phyloP scores from a whole-genome alignment of 2,113 vertebrate species.

The Thryonomys swinderianus region DNA sequence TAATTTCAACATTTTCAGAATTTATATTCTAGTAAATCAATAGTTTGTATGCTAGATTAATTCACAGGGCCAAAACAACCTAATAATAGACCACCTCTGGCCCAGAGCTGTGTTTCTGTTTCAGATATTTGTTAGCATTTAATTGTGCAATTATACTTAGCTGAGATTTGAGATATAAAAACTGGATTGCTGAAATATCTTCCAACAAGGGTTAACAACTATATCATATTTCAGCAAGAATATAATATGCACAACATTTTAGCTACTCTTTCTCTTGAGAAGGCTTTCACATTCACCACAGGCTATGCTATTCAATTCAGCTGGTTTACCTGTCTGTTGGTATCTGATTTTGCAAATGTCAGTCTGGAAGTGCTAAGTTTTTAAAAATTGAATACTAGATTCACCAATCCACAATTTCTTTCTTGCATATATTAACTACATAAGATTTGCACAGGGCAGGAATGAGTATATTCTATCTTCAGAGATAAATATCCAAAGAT shows the following conservation, averaged over 20 bases:
- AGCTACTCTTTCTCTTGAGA: not conserved
- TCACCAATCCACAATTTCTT: not conserved
- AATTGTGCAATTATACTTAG: not conserved
- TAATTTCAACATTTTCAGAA: not conserved
- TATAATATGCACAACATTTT: not conserved
- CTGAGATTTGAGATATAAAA: not conserved
- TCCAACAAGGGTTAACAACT: not conserved
- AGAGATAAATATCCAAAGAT: not conserved
- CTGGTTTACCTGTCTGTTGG: not conserved
- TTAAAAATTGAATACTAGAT: not conserved
- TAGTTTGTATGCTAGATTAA: not conserved
- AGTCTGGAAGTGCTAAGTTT: not conserved
- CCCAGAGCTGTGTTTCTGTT: not conserved
- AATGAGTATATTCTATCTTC: not conserved
- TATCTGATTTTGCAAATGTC: not conserved
- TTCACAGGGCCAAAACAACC: not conserved
- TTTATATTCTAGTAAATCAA: not conserved
- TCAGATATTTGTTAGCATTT: not conserved
- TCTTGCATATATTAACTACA: not conserved
- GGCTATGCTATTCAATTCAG: not conserved
- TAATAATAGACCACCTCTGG: not conserved
- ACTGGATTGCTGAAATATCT: not conserved
- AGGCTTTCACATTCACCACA: not conserved
- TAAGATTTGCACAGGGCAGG: not conserved
- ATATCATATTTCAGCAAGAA: not conserved